Percentiles rank a stretch among this genome's conserved stretches.
Conservation (phyloP, 2,888 invertebrate species). For the Linyphia triangularis region DNA sequence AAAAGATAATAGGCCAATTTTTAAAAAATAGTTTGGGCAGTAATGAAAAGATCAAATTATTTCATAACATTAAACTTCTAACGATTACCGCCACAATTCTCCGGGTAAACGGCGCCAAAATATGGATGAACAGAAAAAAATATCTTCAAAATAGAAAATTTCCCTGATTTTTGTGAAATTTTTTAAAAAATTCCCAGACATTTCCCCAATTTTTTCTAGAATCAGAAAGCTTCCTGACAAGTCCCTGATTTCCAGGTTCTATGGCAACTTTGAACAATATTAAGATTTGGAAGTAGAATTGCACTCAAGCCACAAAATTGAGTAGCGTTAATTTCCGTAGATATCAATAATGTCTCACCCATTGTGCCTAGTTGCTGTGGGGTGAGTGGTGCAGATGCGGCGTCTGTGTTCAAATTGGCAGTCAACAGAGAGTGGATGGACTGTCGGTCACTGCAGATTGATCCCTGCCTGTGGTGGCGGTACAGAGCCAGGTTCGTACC, state of each 20-base stretch:
- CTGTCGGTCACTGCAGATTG: slow-evolving; percentile 76
- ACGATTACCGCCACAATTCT: too few species aligned
- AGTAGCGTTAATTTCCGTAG: neutral
- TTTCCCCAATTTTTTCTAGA: too few species aligned
- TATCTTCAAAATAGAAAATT: too few species aligned
- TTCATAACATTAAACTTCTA: too few species aligned
- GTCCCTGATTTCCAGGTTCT: too few species aligned
- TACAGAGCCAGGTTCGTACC: slow-evolving; percentile 47
- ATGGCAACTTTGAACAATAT: neutral
- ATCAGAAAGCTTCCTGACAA: too few species aligned
- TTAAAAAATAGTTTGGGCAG: too few species aligned
- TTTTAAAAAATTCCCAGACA: neutral
- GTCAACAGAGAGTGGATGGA: slow-evolving; percentile 78
- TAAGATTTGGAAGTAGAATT: neutral
- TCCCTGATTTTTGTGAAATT: too few species aligned
- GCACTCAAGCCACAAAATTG: neutral
- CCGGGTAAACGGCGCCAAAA: too few species aligned
- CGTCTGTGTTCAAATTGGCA: slow-evolving; percentile 78
- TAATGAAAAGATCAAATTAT: too few species aligned
- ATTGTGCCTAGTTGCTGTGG: slow-evolving; percentile 93
- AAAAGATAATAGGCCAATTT: too few species aligned
- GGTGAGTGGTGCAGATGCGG: slow-evolving; percentile 84
- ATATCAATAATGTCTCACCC: slow-evolving; percentile 83
- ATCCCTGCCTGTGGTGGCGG: slow-evolving; percentile 67
- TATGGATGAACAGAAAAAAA: too few species aligned